Evolutionary conservation across 1,140 invertebrate genomes (phyloP), one percentile per base, ranked within the genome.

Genomic region (Hyles euphorbiae): DNA sequence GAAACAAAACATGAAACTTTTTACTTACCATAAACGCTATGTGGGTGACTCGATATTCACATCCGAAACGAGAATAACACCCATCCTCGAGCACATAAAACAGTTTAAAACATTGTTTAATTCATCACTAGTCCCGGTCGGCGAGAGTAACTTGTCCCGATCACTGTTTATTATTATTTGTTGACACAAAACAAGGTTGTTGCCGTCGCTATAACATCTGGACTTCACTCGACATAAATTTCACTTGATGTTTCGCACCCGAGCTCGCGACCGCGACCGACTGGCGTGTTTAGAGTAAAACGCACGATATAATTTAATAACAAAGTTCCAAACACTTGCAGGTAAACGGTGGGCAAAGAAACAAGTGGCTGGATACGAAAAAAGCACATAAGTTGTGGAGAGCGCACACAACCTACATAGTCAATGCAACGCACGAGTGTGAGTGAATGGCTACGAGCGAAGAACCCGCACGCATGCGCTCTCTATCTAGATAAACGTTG

Each of bases 11-110:
- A 74, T 70, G 82, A 85, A 84, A 86, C 78, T 84, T 84, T 82
- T 80, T 76, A 76, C 85, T 86, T 86, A 88, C 85, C 85, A 85
- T 86, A 88, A 81, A 88, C 50, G 83, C 67, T 77, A 86, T 79
- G 83, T 85, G 75, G 85, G 81, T 83, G 82, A 86, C 75, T 74
- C 70, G 58, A 78, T 77, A 81, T 77, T 80, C 78, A 70, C 61
- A 76, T 74, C 79, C 66, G 67, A 69, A 71, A 69, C 60, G 61
- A 62, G 70, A 75, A 70, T 70, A 76, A 40, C 59, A 75, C 68
- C 80, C 82, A 83, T 82, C 83, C 76, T 83, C 67, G 65, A 74
- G 72, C 74, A 70, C 72, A 67, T 72, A 74, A 77, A 77, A 79
- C 83, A 82, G 80, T 86, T 83, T 75, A 82, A 65, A 70, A 58